Evolutionary conservation across 2,888 invertebrate species (phyloP).

Genomic region (Cloeon dipterum): DNA sequence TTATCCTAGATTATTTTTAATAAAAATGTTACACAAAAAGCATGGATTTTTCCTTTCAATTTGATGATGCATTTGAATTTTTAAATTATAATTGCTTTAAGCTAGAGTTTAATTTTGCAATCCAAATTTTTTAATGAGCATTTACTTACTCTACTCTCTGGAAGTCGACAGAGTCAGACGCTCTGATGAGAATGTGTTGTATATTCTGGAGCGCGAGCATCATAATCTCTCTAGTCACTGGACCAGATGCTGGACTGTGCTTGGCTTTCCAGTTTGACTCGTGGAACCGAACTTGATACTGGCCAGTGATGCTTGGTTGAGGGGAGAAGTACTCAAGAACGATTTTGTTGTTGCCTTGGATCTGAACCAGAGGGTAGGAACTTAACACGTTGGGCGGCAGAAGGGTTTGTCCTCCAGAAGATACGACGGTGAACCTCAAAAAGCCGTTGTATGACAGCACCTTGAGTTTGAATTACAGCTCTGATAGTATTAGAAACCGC

Average conservation of each 20-base stretch:
- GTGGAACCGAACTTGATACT: constrained; percentile 35
- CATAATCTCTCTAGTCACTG: constrained; percentile 48
- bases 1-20: constrained; percentile 23
- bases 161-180: constrained; percentile 36
- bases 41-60: neutral
- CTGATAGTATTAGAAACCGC: no score
- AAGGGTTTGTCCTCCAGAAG: constrained; percentile 36
- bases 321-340: constrained; percentile 38
- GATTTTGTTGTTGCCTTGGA: constrained; percentile 47
- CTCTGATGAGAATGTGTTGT: constrained; percentile 53
- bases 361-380: constrained; percentile 54
- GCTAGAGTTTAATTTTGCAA: neutral
- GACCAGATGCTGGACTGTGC: constrained; percentile 21
- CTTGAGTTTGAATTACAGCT: constrained; percentile 20
- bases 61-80: neutral
- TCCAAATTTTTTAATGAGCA: neutral
- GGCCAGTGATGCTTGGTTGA: constrained; percentile 16
- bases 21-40: constrained; percentile 2
- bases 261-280: constrained; percentile 57
- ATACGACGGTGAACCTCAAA: constrained; percentile 46
- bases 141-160: constrained; percentile 24
- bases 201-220: constrained; percentile 86
- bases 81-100: neutral
- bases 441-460: constrained; percentile 80
- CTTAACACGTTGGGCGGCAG: constrained; percentile 25